Evolutionary conservation across 2,113 vertebrate genomes (phyloP), one percentile per base, ranked within the genome.

Genomic region (Alligator mississippiensis): DNA sequence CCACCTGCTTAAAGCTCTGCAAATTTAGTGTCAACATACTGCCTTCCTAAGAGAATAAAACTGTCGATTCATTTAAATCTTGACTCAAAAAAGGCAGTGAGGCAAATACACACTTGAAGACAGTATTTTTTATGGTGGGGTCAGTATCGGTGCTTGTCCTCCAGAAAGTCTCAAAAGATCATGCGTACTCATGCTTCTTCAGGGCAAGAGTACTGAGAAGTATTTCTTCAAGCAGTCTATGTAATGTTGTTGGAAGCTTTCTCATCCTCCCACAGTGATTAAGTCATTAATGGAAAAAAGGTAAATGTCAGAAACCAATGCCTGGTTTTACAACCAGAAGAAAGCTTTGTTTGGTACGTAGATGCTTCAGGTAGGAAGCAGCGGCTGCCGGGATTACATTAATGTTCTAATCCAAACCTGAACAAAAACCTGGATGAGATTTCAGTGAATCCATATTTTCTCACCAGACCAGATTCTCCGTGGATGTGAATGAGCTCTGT

Each of bases 21-120:
- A 82, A 88, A 93, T 89, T 58, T 92, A 10, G 87, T 92, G 87
- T 90, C 96, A 93, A 93, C 81, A 90, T 24, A 82, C 30, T 87
- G 83, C 64, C 63, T 74, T 6, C 3, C 24, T 58, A 89, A 87
- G 62, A 90, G 94, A 95, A 95, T 89, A 85, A 90, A 82, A n/a
- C 81, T 83, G 28, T 81, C 84, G 38, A 3, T 82, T 93, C 80
- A 68, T 84, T n/a, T 86, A 93, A n/a, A 75, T 89, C 74, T 78
- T 84, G n/a, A 89, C 75, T 60, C 55, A 34, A 25, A 92, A 93
- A 87, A 68, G 77, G 75, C 93, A 95, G 82, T 70, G 68, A 85
- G 82, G 78, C 82, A 82, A 95, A 87, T 60, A 25, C 78, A 0
- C 0, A 13, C 70, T 90, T 77, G 90, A 28, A 38, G 76, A 25